Percentiles rank a stretch among this genome's conserved stretches.
phyloP scores from a whole-genome alignment of 2,113 vertebrate genomes.

The Cygnus atratus region DNA sequence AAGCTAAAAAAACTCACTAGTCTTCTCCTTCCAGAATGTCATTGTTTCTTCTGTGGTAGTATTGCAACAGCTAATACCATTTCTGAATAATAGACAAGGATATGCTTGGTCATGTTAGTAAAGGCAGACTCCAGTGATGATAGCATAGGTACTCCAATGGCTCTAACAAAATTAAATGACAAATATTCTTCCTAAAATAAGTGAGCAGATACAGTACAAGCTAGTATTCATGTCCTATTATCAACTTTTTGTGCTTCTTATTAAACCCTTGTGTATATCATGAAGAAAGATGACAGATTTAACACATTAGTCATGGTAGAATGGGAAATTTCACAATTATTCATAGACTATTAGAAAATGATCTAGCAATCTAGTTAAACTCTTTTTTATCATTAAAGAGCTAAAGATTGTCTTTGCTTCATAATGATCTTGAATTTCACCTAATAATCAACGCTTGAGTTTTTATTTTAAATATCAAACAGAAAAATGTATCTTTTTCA shows the following conservation, averaged over 20 bases:
- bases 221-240: neutral
- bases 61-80: neutral
- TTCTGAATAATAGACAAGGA: neutral
- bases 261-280: conserved; percentile 1
- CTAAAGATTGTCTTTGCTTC: neutral
- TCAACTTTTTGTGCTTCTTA: neutral
- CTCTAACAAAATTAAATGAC: neutral
- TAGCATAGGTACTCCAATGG: neutral
- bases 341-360: conserved; percentile 25
- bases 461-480: neutral
- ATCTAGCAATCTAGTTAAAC: conserved; percentile 33
- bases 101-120: neutral
- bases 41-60: neutral
- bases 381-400: neutral
- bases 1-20: neutral
- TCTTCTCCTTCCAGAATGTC: neutral
- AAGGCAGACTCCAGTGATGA: neutral
- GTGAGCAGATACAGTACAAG: neutral
- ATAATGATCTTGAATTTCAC: neutral
- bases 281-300: conserved; percentile 45
- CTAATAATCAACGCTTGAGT: neutral
- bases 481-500: neutral
- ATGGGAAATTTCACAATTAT: conserved; percentile 50
- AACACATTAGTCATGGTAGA: conserved; percentile 48
- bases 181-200: neutral